phyloP scores from a whole-genome alignment of 2,888 invertebrate species.

The Leptinotarsa haldemani region DNA sequence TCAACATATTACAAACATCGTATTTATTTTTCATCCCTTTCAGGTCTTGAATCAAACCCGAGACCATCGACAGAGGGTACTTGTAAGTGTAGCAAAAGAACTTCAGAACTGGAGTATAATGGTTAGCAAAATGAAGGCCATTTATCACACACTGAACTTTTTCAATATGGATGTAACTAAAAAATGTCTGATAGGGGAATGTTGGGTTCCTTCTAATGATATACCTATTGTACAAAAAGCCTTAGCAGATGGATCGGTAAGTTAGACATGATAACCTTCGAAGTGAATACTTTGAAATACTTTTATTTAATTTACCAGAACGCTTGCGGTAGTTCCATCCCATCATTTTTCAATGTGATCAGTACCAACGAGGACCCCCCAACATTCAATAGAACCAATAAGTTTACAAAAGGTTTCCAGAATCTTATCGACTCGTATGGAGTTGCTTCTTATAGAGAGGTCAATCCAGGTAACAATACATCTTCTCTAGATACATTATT shows the following conservation, averaged over 20 bases:
- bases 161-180: constrained; percentile 81
- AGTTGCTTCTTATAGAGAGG: constrained; percentile 79
- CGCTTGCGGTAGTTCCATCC: constrained; percentile 75
- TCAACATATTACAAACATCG: background rate
- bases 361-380: constrained; percentile 75
- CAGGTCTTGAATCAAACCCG: constrained; percentile 88
- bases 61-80: constrained; percentile 86
- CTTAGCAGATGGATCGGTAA: constrained; percentile 83
- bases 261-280: constrained; percentile 30
- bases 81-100: constrained; percentile 87
- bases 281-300: background rate
- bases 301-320: constrained; percentile 58
- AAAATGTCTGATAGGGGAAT: constrained; percentile 78
- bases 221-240: constrained; percentile 80
- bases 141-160: constrained; percentile 80
- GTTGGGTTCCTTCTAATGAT: constrained; percentile 81
- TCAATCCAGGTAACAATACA: constrained; percentile 70
- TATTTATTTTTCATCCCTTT: background rate
- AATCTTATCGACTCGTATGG: constrained; percentile 82
- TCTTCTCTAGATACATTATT: too few relatives aligned
- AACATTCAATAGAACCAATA: constrained; percentile 79
- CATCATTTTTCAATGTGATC: constrained; percentile 79
- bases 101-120: constrained; percentile 89
- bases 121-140: constrained; percentile 82
- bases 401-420: constrained; percentile 81